phyloP scores from a whole-genome alignment of 1,140 invertebrate genomes.

The roundworm (Caenorhabditis elegans) region DNA sequence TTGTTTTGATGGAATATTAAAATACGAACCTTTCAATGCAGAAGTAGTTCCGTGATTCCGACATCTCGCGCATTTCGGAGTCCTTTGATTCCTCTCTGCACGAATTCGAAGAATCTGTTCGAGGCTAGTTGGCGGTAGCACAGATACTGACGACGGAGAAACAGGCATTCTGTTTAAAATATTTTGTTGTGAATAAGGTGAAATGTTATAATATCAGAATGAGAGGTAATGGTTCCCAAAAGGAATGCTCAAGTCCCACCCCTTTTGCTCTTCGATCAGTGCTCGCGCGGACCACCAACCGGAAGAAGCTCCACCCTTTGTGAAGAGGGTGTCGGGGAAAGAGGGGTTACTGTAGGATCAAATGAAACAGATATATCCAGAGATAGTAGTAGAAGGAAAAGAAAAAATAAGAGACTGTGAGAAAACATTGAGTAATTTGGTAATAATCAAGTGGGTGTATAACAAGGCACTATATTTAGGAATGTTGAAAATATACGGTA shows the following conservation, averaged over 20 bases:
- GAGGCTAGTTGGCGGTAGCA: conserved; percentile 24
- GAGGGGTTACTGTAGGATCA: conserved; percentile 33
- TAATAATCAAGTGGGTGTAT: neutral
- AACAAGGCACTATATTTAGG: no score
- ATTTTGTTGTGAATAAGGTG: neutral
- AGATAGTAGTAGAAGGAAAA: neutral
- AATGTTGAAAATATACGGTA: no score
- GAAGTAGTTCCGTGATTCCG: conserved; percentile 97
- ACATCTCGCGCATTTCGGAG: conserved; percentile 97
- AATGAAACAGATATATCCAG: neutral
- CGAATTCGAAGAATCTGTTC: conserved; percentile 59
- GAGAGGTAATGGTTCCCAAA: neutral
- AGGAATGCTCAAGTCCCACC: neutral
- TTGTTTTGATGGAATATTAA: no score
- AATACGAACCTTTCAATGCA: conserved; percentile 81
- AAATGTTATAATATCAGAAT: neutral
- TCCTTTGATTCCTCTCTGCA: conserved; percentile 71
- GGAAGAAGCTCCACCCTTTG: conserved; percentile 24
- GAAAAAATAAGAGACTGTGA: neutral
- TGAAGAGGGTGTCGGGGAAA: neutral
- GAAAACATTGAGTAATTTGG: conserved; percentile 1
- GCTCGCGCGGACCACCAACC: neutral
- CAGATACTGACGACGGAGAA: neutral
- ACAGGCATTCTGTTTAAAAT: neutral
- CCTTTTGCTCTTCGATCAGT: neutral